phyloP scores from a whole-genome alignment of 2,797 vertebrate genomes.

The Epinephelus coioides region DNA sequence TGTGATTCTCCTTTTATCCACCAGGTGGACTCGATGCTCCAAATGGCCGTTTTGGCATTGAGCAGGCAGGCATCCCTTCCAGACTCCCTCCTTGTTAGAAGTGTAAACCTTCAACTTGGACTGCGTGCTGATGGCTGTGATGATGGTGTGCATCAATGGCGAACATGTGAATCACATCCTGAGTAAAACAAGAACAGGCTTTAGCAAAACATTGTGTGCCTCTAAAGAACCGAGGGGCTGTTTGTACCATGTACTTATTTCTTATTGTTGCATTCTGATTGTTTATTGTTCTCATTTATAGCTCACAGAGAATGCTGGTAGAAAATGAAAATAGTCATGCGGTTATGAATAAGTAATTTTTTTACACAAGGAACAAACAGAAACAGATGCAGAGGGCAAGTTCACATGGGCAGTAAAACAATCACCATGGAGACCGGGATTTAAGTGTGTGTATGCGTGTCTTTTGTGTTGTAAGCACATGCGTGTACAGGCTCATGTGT shows the following conservation, averaged over 20 bases:
- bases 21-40: constrained; percentile 78
- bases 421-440: constrained; percentile 88
- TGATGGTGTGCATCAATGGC: constrained; percentile 26
- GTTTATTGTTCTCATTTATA: constrained; percentile 67
- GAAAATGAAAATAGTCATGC: constrained; percentile 67
- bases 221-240: constrained; percentile 11
- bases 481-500: constrained; percentile 51
- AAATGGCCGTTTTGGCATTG: constrained; percentile 46
- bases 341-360: constrained; percentile 78
- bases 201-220: constrained; percentile 19
- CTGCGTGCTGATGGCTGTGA: constrained; percentile 35
- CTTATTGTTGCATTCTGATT: constrained; percentile 44
- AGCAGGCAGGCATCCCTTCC: constrained; percentile 17
- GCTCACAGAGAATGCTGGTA: constrained; percentile 32
- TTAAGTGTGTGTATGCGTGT: constrained; percentile 53
- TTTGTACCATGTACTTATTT: constrained; percentile 45
- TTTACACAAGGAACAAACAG: constrained; percentile 74
- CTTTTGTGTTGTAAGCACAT: constrained; percentile 41
- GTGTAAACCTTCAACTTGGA: constrained; percentile 65
- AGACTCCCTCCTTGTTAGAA: constrained; percentile 46
- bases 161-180: constrained; percentile 43
- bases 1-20: constrained; percentile 66
- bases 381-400: constrained; percentile 86
- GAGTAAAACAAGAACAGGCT: constrained; percentile 31
- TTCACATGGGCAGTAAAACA: constrained; percentile 84